phyloP scores from a whole-genome alignment of 1,140 invertebrate genomes.

The Trypoxylus dichotomus region DNA sequence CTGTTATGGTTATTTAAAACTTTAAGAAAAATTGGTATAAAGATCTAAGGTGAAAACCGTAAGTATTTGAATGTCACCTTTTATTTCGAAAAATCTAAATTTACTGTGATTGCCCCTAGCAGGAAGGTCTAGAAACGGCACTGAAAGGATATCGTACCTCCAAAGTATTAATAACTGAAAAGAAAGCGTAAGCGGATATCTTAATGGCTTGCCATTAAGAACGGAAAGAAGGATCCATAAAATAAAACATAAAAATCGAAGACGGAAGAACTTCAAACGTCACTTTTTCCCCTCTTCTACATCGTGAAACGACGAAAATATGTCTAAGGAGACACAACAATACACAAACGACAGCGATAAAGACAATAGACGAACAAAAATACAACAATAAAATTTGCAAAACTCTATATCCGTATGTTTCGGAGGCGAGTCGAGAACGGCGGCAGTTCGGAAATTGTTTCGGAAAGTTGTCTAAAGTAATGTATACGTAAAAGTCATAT shows the following conservation, averaged over 20 bases:
- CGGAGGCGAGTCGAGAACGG: background rate
- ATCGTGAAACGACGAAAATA: background rate
- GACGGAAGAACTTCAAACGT: background rate
- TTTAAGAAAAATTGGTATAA: no score
- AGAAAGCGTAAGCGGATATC: slow-evolving; percentile 14
- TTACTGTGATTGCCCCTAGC: background rate
- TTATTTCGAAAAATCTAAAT: background rate
- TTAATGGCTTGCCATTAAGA: slow-evolving; percentile 19
- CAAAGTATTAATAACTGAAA: slow-evolving; percentile 6
- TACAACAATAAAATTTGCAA: slow-evolving; percentile 19
- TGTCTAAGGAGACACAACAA: slow-evolving; percentile 6
- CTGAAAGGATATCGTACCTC: background rate
- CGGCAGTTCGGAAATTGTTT: slow-evolving; percentile 9
- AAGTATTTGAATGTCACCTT: background rate
- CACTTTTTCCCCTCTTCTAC: background rate
- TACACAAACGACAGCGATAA: slow-evolving; percentile 6
- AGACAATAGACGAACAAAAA: background rate
- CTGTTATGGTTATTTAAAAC: no score
- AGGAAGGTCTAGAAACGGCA: background rate
- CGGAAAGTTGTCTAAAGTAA: slow-evolving; percentile 12
- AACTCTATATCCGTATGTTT: background rate
- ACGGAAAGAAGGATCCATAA: background rate
- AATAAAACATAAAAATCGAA: slow-evolving; percentile 11
- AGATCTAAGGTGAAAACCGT: no score
- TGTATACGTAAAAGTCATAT: slow-evolving; percentile 18